Conservation (phyloP, 2,888 invertebrate species). For the Piscicola geometra region DNA sequence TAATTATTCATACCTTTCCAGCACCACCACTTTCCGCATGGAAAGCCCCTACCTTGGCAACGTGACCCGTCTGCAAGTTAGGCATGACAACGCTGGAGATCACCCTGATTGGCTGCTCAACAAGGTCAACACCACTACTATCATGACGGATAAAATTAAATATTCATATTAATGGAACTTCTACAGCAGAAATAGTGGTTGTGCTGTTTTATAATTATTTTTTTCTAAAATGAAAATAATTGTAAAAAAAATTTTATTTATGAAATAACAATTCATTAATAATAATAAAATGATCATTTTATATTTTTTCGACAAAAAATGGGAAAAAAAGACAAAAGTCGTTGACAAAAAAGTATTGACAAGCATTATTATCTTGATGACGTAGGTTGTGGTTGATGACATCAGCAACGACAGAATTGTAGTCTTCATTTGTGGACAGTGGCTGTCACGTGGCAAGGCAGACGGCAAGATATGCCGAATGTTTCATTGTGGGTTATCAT, state of each 20-base stretch:
- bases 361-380: no score
- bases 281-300: no score
- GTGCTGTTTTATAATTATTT: no score
- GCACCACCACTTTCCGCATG: slow-evolving; percentile 2
- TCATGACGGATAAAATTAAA: no score
- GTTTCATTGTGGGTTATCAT: not conserved
- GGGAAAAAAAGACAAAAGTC: no score
- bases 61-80: not conserved
- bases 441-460: not conserved
- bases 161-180: no score
- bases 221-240: no score
- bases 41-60: slow-evolving; percentile 7
- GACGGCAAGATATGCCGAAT: not conserved
- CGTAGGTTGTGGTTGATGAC: slow-evolving; percentile 12
- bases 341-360: no score
- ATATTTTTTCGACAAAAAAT: no score
- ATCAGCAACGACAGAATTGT: not conserved
- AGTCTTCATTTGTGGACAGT: not conserved
- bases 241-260: no score
- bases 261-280: no score
- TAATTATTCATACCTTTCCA: not conserved
- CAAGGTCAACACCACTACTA: not conserved
- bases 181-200: no score
- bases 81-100: not conserved
- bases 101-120: slow-evolving; percentile 13